These are phyloP conservation scores for Polypterus bichir DNA, from an alignment of 2,113 vertebrate species.

Conservation along the genomic window DNA sequence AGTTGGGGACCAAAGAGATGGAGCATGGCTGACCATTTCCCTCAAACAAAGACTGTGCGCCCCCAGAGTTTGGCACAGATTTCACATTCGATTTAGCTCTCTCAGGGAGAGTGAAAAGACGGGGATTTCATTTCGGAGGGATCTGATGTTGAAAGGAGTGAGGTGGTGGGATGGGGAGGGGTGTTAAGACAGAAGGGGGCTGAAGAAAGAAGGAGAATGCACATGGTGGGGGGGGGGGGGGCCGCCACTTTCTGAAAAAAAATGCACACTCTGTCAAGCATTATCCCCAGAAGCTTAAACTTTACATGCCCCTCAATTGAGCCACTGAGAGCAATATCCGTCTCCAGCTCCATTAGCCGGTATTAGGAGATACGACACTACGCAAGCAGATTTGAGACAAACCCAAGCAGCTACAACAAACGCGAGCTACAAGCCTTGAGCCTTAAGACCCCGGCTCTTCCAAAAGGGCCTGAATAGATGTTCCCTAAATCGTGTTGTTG, in stretches of 20 bases:
- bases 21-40: slow-evolving; percentile 53
- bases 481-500: slow-evolving; percentile 89
- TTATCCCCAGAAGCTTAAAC: slow-evolving; percentile 48
- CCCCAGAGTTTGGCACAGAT: slow-evolving; percentile 84
- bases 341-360: slow-evolving; percentile 92
- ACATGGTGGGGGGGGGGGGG: slow-evolving; percentile 43
- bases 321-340: slow-evolving; percentile 56
- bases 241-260: slow-evolving; percentile 19
- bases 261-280: slow-evolving; percentile 38
- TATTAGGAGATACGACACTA: slow-evolving; percentile 85
- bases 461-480: slow-evolving; percentile 70
- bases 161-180: slow-evolving; percentile 30
- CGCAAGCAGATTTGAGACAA: slow-evolving; percentile 97
- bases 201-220: slow-evolving; percentile 28
- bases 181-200: slow-evolving; percentile 33
- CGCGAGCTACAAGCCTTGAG: slow-evolving; percentile 97
- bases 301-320: slow-evolving; percentile 49
- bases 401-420: slow-evolving; percentile 98
- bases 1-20: slow-evolving; percentile 63
- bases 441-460: slow-evolving; percentile 93
- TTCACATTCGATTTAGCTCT: slow-evolving; percentile 99
- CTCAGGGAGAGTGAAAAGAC: slow-evolving; percentile 40
- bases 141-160: slow-evolving; percentile 3
- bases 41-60: slow-evolving; percentile 77
- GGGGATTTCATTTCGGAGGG: no score